Conservation (phyloP, 2,797 vertebrate genomes). For the Alcedo atthis region DNA sequence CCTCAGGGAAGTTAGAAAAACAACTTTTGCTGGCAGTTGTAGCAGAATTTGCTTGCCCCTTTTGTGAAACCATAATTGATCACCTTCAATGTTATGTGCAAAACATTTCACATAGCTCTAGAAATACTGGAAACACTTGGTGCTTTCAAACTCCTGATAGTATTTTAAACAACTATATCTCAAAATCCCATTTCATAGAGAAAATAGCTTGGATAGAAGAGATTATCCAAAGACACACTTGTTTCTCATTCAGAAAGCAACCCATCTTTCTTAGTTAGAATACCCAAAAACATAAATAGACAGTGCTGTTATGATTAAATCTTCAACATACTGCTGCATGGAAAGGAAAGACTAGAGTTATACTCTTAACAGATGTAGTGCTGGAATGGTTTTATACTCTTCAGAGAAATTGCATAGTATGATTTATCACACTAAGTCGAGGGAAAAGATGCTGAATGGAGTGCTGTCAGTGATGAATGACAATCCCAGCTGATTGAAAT, state of each 20-base stretch:
- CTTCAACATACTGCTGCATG: neutral
- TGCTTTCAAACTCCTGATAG: neutral
- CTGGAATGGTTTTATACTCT: neutral
- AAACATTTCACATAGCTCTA: neutral
- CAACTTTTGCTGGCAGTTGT: neutral
- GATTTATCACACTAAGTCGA: slow-evolving; percentile 34
- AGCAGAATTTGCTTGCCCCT: neutral
- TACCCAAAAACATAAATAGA: neutral
- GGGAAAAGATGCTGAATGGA: neutral
- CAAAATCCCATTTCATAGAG: neutral
- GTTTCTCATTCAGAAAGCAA: neutral
- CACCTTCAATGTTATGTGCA: neutral
- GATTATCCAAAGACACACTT: neutral
- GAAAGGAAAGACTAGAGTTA: neutral
- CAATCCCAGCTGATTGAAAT: neutral
- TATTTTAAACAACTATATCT: neutral
- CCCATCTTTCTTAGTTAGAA: neutral
- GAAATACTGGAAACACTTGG: neutral
- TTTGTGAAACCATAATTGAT: neutral
- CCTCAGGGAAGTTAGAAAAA: neutral
- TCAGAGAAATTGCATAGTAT: neutral
- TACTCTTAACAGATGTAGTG: slow-evolving; percentile 39
- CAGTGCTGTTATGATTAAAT: neutral
- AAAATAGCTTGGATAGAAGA: neutral
- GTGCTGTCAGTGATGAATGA: neutral